Base-by-base conservation (phyloP, 2,113 vertebrate genomes). In the Calidris pygmaea region DNA sequence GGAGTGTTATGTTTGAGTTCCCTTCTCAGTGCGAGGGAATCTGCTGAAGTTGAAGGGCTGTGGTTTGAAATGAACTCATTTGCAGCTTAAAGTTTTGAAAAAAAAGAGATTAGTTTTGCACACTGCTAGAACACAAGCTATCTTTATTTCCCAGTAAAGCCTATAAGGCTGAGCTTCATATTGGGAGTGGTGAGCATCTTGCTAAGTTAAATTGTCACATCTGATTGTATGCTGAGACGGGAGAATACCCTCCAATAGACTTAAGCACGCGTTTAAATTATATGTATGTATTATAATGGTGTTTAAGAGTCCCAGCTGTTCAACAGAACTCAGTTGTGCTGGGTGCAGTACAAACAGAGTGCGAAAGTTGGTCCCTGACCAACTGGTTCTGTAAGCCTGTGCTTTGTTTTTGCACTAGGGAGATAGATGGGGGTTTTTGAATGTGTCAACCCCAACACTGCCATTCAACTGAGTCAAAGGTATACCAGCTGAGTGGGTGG, bases 391-490 rank as follows among this genome's bases (percentile, higher is more conserved):
- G 59, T 79, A 39, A 92, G 81, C 3, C 8, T 21, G 71, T 14
- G 63, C 90, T 73, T 73, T 91, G 94, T 79, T 96, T 89, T 87
- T 75, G 90, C 56, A 17, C 77, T 21, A 1, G 20, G 74, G 39
- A 85, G 62, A 41, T 63, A 6, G 1, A 8, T 71, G 94, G 92
- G 91, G 77, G 43, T 85, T 96, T 94, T 68, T 86, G 37, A 30
- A 77, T 92, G 91, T 94, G 93, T 95, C 89, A 92, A 10, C 62
- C 87, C 89, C 94, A 92, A 14, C 79, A 6, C 53, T 93, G 71
- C 92, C 92, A 81, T 96, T 94, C 53, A 14, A 37, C 93, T 92
- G 95, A 96, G 85, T 97, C 94, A 96, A 93, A 83, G 78, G 92
- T 78, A 87, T 78, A 87, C 88, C 65, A 39, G 93, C 93, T 91